phyloP scores from a whole-genome alignment of 2,113 vertebrate genomes.

The Phoenicopterus ruber region DNA sequence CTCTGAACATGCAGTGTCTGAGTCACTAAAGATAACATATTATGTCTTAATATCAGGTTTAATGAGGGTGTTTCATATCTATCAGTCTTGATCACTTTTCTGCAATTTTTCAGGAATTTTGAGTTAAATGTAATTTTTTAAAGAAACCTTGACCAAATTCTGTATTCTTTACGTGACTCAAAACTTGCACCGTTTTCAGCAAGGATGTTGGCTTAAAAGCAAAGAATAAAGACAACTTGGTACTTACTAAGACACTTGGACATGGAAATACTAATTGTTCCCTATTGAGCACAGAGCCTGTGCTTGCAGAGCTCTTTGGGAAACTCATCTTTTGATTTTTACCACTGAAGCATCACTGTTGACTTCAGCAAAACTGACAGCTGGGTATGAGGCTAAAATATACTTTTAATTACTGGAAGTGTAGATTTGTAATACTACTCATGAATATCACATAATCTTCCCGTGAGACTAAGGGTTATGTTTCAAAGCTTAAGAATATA shows the following conservation, averaged over 20 bases:
- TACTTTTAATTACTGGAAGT: neutral
- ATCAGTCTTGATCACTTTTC: neutral
- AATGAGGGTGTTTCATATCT: neutral
- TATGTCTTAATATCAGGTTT: neutral
- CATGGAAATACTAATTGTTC: neutral
- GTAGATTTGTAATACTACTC: neutral
- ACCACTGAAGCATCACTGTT: neutral
- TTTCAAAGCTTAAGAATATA: neutral
- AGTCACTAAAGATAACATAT: neutral
- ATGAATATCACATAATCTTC: neutral
- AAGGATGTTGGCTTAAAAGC: neutral
- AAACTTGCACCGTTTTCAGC: neutral
- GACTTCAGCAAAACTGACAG: neutral
- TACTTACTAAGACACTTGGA: neutral
- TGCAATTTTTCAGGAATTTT: neutral
- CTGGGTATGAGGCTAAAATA: neutral
- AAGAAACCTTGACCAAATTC: neutral
- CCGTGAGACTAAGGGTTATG: neutral
- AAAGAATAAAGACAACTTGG: neutral
- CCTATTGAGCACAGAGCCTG: neutral
- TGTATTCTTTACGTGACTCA: neutral
- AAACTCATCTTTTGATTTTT: neutral
- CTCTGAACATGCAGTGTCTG: neutral
- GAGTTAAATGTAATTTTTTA: neutral
- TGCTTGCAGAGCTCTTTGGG: neutral